Conservation (phyloP, 2,113 vertebrate species). For the Myotis brandtii region DNA sequence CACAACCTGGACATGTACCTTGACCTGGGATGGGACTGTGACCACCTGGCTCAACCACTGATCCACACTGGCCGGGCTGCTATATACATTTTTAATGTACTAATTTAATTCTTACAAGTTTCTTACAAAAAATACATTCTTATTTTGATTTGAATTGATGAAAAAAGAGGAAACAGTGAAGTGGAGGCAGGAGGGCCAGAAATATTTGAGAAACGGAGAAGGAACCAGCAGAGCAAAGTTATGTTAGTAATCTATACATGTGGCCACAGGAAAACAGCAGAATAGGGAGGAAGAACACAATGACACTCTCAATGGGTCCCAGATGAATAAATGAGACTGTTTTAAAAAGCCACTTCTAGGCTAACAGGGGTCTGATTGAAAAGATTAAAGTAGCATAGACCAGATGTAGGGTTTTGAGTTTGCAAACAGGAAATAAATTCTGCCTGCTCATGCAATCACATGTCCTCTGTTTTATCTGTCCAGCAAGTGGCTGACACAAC, state of each 20-base stretch:
- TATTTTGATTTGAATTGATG: conserved; percentile 9
- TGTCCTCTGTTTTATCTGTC: conserved; percentile 50
- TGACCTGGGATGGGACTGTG: too few relatives aligned
- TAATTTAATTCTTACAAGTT: conserved; percentile 3
- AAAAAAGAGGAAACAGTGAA: neutral
- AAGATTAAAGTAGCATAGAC: conserved; percentile 32
- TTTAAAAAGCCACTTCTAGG: neutral
- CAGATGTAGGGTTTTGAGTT: neutral
- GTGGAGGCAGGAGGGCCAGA: neutral
- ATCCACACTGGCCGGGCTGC: too few relatives aligned
- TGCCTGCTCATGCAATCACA: conserved; percentile 35
- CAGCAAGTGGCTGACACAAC: neutral
- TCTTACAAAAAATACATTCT: neutral
- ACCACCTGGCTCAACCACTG: too few relatives aligned
- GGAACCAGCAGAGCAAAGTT: neutral
- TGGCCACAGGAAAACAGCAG: neutral
- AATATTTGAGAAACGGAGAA: neutral
- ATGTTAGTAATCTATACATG: neutral
- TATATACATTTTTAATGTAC: neutral
- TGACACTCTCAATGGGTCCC: neutral
- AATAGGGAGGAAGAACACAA: neutral
- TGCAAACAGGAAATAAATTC: conserved; percentile 52
- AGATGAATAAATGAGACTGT: neutral
- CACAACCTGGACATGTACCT: too few relatives aligned
- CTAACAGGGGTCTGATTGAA: neutral